Base-by-base conservation (phyloP, 2,888 invertebrate genomes). In the Zaprionus lineosus region DNA sequence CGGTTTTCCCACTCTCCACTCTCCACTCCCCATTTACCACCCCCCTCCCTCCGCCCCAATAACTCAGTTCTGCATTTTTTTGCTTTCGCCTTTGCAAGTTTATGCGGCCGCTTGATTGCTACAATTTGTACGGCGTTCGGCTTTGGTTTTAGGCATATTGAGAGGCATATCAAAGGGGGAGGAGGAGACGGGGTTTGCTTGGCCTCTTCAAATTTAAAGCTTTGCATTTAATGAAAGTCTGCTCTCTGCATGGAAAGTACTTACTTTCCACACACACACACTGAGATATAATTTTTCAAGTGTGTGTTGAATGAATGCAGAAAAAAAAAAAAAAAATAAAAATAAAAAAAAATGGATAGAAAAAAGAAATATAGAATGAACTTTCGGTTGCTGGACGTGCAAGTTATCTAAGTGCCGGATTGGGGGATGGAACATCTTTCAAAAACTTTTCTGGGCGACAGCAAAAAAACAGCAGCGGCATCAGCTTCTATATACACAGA, bases 301-400 rank as follows among this genome's bases (percentile, higher is more conserved):
- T 46, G 53, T 70, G 61, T 41, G 51, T 44, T 55, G 41, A 24
- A n/a, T n/a, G n/a, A n/a, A 41, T 51, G 19, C 24, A 9, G n/a
- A 24, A 16, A 14, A 16, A 56, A 48, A 73, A 67, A 29, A 44
- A 53, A 41, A 15, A 16, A 46, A 29, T 31, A 31, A 47, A 70
- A 65, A 59, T 48, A 16, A 37, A 50, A 65, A 55, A 28, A 46
- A 21, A 51, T 15, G 41, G 21, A 52, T 50, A 41, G n/a, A n/a
- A 41, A 50, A 51, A 33, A 43, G 24, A 12, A 63, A 64, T 56
- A 65, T n/a, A n/a, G 70, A 64, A 70, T 69, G 69, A 69, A 69
- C 81, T 78, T 84, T 79, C 66, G 69, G 57, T 72, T 58, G 81
- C 84, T 79, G 78, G 78, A 79, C 78, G 78, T 84, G 78, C 74